Percentiles rank a stretch among this genome's conserved stretches.
Evolutionary conservation across 2,113 vertebrate genomes (phyloP).

Genomic region (Poicephalus meyeri): DNA sequence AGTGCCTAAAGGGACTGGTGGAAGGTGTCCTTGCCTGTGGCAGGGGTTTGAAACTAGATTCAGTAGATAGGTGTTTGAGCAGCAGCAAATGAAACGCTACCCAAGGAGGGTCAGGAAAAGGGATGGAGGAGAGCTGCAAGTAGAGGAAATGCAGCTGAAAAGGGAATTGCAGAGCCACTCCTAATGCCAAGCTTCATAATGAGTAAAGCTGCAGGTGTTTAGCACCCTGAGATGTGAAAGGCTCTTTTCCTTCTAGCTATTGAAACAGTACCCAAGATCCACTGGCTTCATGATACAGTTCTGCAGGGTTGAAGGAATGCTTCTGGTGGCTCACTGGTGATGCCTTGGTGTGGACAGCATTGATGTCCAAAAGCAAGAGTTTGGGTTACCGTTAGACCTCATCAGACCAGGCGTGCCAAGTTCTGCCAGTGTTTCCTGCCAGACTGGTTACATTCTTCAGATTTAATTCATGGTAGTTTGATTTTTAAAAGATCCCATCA

Average conservation of each 20-base stretch:
- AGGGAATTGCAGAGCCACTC: neutral
- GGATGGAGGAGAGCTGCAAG: neutral
- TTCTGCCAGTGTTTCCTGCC: neutral
- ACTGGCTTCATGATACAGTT: fast-evolving
- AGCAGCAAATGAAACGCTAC: neutral
- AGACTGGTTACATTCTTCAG: neutral
- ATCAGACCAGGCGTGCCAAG: neutral
- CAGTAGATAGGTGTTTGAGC: neutral
- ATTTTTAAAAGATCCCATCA: neutral
- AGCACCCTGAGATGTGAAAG: neutral
- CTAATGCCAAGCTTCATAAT: neutral
- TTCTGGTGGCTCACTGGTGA: neutral
- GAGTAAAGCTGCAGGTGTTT: neutral
- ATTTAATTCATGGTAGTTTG: neutral
- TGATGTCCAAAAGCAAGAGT: neutral
- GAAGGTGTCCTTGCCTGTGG: neutral
- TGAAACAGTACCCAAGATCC: neutral
- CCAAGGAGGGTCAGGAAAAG: neutral
- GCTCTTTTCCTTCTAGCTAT: neutral
- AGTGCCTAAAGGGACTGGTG: neutral
- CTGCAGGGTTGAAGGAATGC: neutral
- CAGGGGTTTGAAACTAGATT: neutral
- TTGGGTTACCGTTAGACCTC: neutral
- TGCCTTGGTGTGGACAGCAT: neutral
- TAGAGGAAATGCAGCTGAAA: neutral